Base-by-base conservation (phyloP, 2,797 vertebrate species). In the Lates japonicus region DNA sequence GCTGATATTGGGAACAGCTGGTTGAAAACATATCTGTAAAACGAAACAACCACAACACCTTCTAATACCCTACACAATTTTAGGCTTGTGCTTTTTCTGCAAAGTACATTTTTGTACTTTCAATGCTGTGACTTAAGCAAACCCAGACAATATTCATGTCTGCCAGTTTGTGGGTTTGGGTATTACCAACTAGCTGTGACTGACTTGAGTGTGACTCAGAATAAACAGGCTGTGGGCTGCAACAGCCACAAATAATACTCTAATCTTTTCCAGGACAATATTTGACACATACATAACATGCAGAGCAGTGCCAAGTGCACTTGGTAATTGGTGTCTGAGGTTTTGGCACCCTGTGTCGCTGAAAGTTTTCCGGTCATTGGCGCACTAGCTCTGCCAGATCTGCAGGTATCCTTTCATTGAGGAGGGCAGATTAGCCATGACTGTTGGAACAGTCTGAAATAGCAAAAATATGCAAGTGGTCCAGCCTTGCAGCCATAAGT, bases 281-380 rank as follows among this genome's bases (percentile, higher is more conserved):
- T 84, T 86, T 82, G 79, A 87, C 82, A 81, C 81, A 49, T 66
- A 65, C 48, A 78, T 59, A 85, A 91, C 85, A 85, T 22, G 48
- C 77, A 78, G 82, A 52, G 78, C 70, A 60, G 70, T 72, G 78
- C 80, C 67, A 46, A 85, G 49, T 64, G 55, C 57, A 22, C 70
- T 81, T 14, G 42, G 59, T 81, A 85, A 89, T 80, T 86, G 71
- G 70, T 89, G 84, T 92, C 78, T 90, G 88, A 90, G 88, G 90
- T 89, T 63, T 92, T 81, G 86, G 85, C 82, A 19, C 17, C 29
- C 4, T 14, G 54, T 17, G 29, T 22, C 7, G 16, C 63, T 82
- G 73, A 84, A 76, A 46, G 39, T 73, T 82, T 91, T 85, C 80
- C 84, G 49, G 80, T 68, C 83, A 63, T 31, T 46, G 76, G 55